A percentile compares a stretch with the other conserved stretches of the same genome.
Conservation (phyloP, 2,888 invertebrate species). For the Acronicta aceris region DNA sequence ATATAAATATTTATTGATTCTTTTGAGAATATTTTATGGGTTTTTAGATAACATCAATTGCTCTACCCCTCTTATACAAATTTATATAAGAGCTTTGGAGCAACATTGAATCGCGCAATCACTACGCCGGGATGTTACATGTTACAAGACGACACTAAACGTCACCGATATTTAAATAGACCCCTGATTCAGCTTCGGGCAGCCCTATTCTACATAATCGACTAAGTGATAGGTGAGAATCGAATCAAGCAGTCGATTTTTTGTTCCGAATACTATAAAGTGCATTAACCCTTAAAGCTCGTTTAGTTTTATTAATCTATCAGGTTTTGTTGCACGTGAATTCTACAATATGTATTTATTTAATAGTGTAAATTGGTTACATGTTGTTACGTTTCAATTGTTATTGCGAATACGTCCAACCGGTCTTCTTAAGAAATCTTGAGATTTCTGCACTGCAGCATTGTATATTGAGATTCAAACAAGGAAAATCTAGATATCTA, state of each 20-base stretch:
- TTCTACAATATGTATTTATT: conserved; percentile 1
- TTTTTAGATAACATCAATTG: too few relatives aligned
- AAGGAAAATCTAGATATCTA: too few relatives aligned
- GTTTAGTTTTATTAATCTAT: conserved; percentile 13
- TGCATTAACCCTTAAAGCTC: conserved; percentile 29
- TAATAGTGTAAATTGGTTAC: conserved; percentile 1
- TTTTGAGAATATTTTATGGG: too few relatives aligned
- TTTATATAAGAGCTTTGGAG: neutral
- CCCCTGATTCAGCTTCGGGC: neutral
- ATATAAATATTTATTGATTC: too few relatives aligned
- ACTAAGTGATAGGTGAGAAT: conserved; percentile 33
- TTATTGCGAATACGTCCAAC: neutral
- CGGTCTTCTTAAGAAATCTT: conserved; percentile 1
- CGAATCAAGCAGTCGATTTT: conserved; percentile 19
- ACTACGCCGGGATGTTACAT: neutral
- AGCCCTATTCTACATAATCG: conserved; percentile 20
- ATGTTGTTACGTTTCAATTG: conserved; percentile 4
- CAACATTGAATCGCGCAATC: neutral
- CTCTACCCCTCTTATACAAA: too few relatives aligned
- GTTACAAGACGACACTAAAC: neutral
- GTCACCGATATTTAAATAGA: neutral
- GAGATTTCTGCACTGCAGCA: neutral
- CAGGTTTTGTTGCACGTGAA: conserved; percentile 3
- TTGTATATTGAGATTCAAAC: too few relatives aligned
- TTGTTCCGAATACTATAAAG: conserved; percentile 32